Percentiles rank a stretch among this genome's conserved stretches.
Evolutionary conservation across 2,888 invertebrate genomes (phyloP).

Genomic region (Epinotia nisella): DNA sequence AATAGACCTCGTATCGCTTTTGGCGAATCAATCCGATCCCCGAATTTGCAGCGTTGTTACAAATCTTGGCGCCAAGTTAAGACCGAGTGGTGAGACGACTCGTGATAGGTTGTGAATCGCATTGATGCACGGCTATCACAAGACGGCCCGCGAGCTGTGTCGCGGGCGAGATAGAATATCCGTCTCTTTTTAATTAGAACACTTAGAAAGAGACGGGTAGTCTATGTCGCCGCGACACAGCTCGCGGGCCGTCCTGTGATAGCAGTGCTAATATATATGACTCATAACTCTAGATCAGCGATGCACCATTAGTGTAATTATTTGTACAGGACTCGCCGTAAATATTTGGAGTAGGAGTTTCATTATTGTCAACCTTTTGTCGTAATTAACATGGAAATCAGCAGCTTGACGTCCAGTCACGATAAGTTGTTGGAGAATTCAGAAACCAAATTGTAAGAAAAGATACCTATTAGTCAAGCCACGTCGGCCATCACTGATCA

Average conservation of each 20-base stretch:
- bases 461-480: background rate
- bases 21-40: background rate
- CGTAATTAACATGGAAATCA: background rate
- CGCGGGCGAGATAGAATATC: too few species aligned
- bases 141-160: too few species aligned
- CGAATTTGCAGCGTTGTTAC: background rate
- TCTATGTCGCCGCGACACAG: too few species aligned
- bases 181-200: too few species aligned
- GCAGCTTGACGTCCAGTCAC: background rate
- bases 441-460: background rate
- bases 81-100: background rate
- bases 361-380: background rate
- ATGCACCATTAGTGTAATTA: background rate
- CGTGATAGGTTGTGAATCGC: background rate
- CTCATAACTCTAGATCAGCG: too few species aligned
- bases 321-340: background rate
- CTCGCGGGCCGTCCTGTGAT: too few species aligned
- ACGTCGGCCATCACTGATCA: background rate
- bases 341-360: background rate
- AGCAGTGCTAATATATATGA: too few species aligned
- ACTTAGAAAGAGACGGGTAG: too few species aligned
- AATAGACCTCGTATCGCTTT: background rate
- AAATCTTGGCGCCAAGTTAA: background rate
- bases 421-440: background rate
- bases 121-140: background rate